Conservation (phyloP, 2,888 invertebrate species). For the Coenonympha arcania region DNA sequence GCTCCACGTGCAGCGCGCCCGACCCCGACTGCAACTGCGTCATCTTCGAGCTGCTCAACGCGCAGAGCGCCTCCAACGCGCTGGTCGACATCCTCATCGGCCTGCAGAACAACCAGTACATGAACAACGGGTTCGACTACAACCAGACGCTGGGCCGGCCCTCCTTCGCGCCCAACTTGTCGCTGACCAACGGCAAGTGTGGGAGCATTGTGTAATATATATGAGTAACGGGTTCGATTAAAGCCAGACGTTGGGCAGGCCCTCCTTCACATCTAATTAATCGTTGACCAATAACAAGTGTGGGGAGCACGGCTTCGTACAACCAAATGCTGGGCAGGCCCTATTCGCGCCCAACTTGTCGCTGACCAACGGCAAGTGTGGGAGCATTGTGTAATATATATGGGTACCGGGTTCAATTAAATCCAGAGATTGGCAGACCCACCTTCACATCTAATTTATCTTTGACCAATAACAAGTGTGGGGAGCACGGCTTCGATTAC, state of each 20-base stretch:
- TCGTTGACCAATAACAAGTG: conserved; percentile 62
- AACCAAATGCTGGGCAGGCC: no score
- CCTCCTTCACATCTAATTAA: conserved; percentile 49
- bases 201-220: conserved; percentile 58
- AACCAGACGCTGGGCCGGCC: conserved; percentile 51
- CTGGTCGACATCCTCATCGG: conserved; percentile 63
- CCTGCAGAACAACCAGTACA: conserved; percentile 64
- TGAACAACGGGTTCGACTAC: conserved; percentile 56
- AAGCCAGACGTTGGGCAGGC: conserved; percentile 49
- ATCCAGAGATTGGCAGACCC: no score
- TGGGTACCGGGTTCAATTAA: no score
- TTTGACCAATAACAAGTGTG: no score
- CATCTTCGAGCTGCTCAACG: conserved; percentile 61
- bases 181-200: conserved; percentile 63
- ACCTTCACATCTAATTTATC: no score
- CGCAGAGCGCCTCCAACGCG: conserved; percentile 63
- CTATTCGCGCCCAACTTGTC: no score
- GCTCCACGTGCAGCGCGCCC: conserved; percentile 37
- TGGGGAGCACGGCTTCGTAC: no score
- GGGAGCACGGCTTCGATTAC: no score
- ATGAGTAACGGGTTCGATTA: conserved; percentile 56
- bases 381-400: no score
- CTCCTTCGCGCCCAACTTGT: conserved; percentile 50
- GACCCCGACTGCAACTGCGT: conserved; percentile 69
- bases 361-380: no score